These are phyloP conservation scores for Urocyon cinereoargenteus DNA, from an alignment of 2,797 vertebrate genomes.

Conservation along the genomic window DNA sequence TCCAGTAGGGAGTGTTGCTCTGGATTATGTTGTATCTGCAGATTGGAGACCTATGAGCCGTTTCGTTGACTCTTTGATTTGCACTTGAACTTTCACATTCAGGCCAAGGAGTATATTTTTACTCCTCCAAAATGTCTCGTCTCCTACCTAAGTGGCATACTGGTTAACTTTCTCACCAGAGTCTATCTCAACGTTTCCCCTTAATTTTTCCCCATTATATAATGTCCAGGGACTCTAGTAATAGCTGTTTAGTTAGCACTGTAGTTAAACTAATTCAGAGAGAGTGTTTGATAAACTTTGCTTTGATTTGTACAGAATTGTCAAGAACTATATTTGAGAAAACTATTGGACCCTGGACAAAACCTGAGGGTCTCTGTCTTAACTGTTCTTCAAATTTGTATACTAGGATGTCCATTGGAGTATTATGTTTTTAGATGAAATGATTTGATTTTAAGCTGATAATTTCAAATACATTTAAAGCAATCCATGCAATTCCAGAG, in stretches of 20 bases:
- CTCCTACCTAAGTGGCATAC: not conserved
- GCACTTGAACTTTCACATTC: not conserved
- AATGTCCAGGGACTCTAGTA: not conserved
- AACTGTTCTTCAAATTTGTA: not conserved
- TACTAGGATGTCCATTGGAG: not conserved
- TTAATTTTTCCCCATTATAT: not conserved
- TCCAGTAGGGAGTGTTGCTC: not conserved
- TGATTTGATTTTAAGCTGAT: slow-evolving; percentile 24
- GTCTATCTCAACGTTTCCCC: not conserved
- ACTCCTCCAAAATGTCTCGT: not conserved
- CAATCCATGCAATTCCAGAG: not conserved
- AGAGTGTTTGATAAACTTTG: not conserved
- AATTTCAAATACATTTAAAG: slow-evolving; percentile 37
- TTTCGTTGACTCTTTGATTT: not conserved
- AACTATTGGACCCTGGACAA: not conserved
- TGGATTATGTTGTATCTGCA: not conserved
- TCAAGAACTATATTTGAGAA: not conserved
- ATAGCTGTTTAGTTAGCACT: not conserved
- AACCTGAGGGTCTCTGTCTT: not conserved
- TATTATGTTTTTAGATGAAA: slow-evolving; percentile 43
- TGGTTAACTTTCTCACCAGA: not conserved
- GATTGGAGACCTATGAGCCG: not conserved
- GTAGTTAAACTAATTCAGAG: not conserved
- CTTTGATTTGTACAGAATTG: not conserved
- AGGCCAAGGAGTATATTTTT: not conserved